Conservation (phyloP, 2,797 vertebrate genomes). For the Hemitrygon akajei region DNA sequence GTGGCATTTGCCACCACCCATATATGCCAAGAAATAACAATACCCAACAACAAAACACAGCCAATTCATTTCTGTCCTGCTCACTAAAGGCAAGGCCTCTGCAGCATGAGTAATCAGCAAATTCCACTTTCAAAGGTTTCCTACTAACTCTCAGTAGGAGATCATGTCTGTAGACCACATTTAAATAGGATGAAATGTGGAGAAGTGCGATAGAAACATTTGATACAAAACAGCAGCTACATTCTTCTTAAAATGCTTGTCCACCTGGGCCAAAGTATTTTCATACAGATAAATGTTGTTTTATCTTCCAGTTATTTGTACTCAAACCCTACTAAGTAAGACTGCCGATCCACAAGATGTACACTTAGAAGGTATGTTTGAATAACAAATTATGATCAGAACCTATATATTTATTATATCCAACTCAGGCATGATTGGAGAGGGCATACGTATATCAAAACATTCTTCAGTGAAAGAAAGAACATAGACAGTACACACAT, state of each 20-base stretch:
- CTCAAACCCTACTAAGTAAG: neutral
- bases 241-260: neutral
- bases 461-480: neutral
- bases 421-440: neutral
- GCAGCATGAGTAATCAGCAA: neutral
- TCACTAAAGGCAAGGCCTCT: neutral
- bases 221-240: neutral
- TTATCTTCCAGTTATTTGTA: neutral
- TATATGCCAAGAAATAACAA: neutral
- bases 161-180: neutral
- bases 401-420: neutral
- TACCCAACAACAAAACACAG: neutral
- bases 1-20: neutral
- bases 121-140: neutral
- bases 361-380: neutral
- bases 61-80: neutral
- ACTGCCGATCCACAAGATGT: neutral
- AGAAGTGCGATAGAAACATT: neutral
- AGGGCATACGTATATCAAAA: neutral
- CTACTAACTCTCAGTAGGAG: neutral
- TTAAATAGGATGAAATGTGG: neutral
- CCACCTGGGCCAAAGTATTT: neutral
- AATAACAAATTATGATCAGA: neutral
- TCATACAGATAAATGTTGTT: neutral
- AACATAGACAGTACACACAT: neutral